Percentiles rank a stretch among this genome's conserved stretches.
These are phyloP conservation scores for Onthophagus sagittarius DNA, from an alignment of 2,888 invertebrate genomes.

Conservation along the genomic window DNA sequence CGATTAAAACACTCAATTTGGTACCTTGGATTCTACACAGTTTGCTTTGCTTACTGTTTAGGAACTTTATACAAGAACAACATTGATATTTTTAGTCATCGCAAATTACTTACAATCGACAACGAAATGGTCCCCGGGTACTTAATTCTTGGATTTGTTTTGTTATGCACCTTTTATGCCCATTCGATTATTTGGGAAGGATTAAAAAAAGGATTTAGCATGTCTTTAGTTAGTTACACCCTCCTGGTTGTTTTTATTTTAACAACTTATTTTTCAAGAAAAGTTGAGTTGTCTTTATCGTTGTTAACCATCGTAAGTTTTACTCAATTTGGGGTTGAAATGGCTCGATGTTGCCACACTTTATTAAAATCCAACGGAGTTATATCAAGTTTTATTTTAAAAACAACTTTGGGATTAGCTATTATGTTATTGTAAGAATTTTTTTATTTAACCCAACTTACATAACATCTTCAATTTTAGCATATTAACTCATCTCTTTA, in stretches of 20 bases:
- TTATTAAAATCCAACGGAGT: conserved; percentile 24
- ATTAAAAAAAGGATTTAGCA: conserved; percentile 30
- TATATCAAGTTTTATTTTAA: conserved; percentile 15
- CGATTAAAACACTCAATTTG: conserved; percentile 39
- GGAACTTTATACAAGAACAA: conserved; percentile 38
- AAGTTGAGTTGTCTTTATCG: conserved; percentile 31
- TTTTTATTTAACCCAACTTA: background rate
- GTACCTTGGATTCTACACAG: conserved; percentile 41
- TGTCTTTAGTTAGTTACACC: conserved; percentile 33
- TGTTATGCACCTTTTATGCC: conserved; percentile 39
- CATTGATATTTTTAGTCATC: conserved; percentile 34
- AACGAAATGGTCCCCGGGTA: conserved; percentile 32
- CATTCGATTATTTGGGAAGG: conserved; percentile 40
- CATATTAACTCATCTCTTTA: conserved; percentile 23
- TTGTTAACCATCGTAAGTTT: conserved; percentile 30
- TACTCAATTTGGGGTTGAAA: conserved; percentile 28
- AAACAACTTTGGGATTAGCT: conserved; percentile 15
- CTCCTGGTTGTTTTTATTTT: conserved; percentile 35
- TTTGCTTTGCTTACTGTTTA: conserved; percentile 38
- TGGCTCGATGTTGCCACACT: conserved; percentile 27
- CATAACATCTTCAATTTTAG: conserved; percentile 18
- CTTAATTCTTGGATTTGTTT: conserved; percentile 37
- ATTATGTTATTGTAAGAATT: conserved; percentile 22
- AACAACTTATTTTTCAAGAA: conserved; percentile 32
- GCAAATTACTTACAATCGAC: conserved; percentile 28